Evolutionary conservation across 2,888 invertebrate species (phyloP), one percentile per base, ranked within the genome.

Genomic region (Blastobasis lacticolella): DNA sequence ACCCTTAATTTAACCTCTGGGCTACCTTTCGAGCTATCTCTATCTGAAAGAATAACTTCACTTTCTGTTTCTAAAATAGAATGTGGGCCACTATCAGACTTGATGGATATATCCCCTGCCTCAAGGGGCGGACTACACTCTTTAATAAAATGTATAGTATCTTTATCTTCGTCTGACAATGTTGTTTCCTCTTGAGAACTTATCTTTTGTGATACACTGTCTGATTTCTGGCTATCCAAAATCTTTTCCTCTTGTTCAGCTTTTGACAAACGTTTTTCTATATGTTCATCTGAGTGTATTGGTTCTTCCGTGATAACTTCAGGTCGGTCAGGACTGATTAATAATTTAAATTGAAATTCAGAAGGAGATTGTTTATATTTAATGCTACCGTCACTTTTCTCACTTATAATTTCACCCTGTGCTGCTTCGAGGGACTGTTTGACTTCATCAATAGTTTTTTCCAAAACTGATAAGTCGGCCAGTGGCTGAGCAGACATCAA

Each of bases 351-450:
- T 67, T 93, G 92, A 66, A 94, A 94, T 71, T 94, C 93, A 1
- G 93, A 93, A 4, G 93, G 93, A 0, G 93, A 93, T 60, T 93
- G 92, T 63, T 93, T 92, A 59, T 91, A 91, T 67, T 91, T 91
- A 49, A 90, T 90, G 57, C 90, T 93, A 6, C 92, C 90, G 58
- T 92, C 91, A 63, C 80, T 89, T 71, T 90, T 90, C 57, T 90
- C 88, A 65, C 91, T 92, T 51, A 93, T 92, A 5, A 93, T 89
- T 77, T 92, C 92, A 61, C 90, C 92, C 73, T 92, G 92, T 0
- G 92, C 92, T 46, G 92, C 91, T 78, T 93, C 92, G 54, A 93
- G 75, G 23, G 93, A 92, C 67, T 93, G 92, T 66, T 93, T 91
- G 45, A 92, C 92, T 83, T 94, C 93, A 64, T 92, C 91, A 49